Base-by-base conservation (phyloP, 2,888 invertebrate species). In the Catocala nupta region DNA sequence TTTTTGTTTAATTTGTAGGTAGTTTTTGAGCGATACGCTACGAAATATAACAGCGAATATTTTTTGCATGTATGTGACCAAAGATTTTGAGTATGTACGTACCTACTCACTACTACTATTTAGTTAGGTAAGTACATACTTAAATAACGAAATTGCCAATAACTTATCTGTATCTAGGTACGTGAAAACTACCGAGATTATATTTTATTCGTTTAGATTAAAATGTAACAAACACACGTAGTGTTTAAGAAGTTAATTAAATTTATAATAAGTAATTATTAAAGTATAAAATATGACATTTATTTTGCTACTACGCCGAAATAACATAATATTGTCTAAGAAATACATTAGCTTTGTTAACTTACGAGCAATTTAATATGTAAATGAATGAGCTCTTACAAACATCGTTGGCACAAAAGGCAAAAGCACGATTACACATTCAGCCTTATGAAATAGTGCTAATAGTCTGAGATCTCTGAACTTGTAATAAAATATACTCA, bases 361-460 rank as follows among this genome's bases (percentile, higher is more conserved):
- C 43, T 48, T 42, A 49, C 12, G 34, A 49, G 53, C 44, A 33
- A 44, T 57, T 57, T 57, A 49, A n/a, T 56, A 63, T 57, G 53
- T 11, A 48, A 53, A 63, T 57, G 48, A 60, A 50, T 54, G 34
- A 54, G 43, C 49, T 45, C 11, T 60, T 49, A 53, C 49, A 44
- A 34, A 54, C 43, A 7, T 10, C 9, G 47, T 48, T 47, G 7
- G 44, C 33, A 43, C 13, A 8, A 52, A 51, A 58, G 51, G 44
- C 51, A 44, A 51, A 58, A 25, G n/a, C 42, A 51, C 11, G 5
- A 16, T 7, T 39, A 52, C 36, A 48, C 53, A 51, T 48, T 36
- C 61, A 58, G 51, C 48, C 60, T 63, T 60, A 39, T 56, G 52
- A 60, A 55, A 55, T 55, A 53, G 47, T 59, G 58, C 51, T 62